Evolutionary conservation across 2,113 vertebrate species (phyloP).

Genomic region (Pachyramphus minor): DNA sequence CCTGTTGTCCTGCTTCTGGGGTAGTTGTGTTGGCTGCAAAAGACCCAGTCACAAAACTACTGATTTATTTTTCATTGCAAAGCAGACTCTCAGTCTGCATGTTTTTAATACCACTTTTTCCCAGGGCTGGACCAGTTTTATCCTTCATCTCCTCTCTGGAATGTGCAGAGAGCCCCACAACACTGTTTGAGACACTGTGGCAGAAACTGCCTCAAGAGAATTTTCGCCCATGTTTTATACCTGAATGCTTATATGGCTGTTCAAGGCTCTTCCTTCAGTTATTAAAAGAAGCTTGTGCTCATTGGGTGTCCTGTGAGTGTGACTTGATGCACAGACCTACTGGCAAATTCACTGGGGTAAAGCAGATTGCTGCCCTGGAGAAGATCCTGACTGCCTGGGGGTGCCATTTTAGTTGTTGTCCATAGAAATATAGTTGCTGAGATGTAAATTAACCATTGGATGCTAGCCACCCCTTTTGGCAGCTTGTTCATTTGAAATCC

Average conservation of each 20-base stretch:
- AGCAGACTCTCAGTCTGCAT: not conserved
- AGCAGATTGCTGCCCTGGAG: not conserved
- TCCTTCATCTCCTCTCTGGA: not conserved
- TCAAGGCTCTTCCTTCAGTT: not conserved
- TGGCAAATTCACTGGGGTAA: not conserved
- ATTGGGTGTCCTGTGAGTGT: not conserved
- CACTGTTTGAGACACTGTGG: not conserved
- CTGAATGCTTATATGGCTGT: not conserved
- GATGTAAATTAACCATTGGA: not conserved
- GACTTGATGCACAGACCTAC: not conserved
- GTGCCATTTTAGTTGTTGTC: not conserved
- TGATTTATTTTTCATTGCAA: not conserved
- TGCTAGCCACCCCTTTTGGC: not conserved
- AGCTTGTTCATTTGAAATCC: not conserved
- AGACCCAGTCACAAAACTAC: not conserved
- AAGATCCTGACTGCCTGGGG: not conserved
- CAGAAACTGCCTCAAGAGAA: not conserved
- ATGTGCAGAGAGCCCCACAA: not conserved
- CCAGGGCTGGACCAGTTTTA: not conserved
- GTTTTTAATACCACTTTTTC: not conserved
- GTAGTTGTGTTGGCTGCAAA: not conserved
- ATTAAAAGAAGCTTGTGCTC: not conserved
- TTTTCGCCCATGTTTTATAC: not conserved
- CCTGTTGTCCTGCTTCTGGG: accelerated
- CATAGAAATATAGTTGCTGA: not conserved